Conservation (phyloP, 1,140 invertebrate genomes). For the Grapholita molesta region DNA sequence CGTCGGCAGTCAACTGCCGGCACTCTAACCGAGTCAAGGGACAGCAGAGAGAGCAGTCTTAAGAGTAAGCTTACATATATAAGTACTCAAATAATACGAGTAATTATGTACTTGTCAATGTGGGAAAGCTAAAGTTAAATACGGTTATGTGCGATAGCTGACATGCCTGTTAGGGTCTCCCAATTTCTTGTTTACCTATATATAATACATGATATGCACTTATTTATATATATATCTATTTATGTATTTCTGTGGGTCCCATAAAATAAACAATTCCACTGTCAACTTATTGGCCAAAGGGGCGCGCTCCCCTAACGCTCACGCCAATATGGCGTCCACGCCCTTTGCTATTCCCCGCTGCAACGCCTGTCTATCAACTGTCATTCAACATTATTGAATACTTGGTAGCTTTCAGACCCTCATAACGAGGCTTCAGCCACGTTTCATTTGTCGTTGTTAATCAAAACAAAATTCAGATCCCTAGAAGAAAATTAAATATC, state of each 20-base stretch:
- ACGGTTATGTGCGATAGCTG: not conserved
- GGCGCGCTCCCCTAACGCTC: not conserved
- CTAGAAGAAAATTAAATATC: no score
- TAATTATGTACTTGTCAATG: no score
- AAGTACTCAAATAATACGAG: no score
- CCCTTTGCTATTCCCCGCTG: conserved; percentile 36
- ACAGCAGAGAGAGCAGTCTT: no score
- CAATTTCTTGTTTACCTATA: not conserved
- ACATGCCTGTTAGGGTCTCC: not conserved
- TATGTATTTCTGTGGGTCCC: not conserved
- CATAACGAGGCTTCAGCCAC: not conserved
- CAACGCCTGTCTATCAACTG: conserved; percentile 45
- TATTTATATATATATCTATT: no score
- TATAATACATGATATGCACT: no score
- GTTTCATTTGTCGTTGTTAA: not conserved
- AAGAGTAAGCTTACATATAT: no score
- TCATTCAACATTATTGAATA: conserved; percentile 44
- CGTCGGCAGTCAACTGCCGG: no score
- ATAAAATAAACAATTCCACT: not conserved
- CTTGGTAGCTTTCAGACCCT: not conserved
- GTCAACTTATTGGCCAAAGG: not conserved
- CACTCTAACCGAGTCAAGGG: no score
- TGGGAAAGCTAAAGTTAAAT: not conserved
- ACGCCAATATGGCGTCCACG: conserved; percentile 38
- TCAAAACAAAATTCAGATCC: not conserved